Base-by-base conservation (phyloP, 2,888 invertebrate species). In the Drosophila dives region DNA sequence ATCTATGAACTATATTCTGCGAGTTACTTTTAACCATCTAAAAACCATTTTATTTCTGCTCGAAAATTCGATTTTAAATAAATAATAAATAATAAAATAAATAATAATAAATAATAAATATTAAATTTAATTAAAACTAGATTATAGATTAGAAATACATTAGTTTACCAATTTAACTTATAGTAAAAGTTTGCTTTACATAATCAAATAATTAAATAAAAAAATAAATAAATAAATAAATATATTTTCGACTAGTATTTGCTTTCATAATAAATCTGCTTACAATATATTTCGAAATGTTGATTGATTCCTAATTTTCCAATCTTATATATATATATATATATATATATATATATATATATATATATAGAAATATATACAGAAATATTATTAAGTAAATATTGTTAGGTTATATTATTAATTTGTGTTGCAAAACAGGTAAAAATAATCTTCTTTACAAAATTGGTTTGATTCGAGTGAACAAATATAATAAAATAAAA, bases 401-500 rank as follows among this genome's bases (percentile, higher is more conserved):
- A 36, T 12, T 36, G 15, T 6, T 7, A 15, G 2, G 2, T 36
- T 17, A 38, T 38, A 8, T 38, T 8, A 38, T 7, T 38, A 17
- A 2, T 8, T 32, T 29, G 8, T 55, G n/a, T 29, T n/a, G 29
- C 10, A 55, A 53, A 53, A 15, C 53, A 29, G 45, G 36, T 36
- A 56, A 36, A 32, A 29, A 48, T 48, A 34, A 36, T 48, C 29
- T 34, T 29, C 17, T 34, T 2, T 36, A 17, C 36, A 59, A 45
- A 63, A 51, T 53, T 32, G n/a, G 60, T 29, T 58, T 42, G 38
- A 51, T 67, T 51, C 64, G 55, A 82, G 81, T 80, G 78, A 86
- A 86, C 74, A 71, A 75, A 80, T 84, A 78, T 78, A 64, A 87
- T 81, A 2, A 23, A 23, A 23, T 23, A 23, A 23, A 23, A 23